phyloP scores from a whole-genome alignment of 2,888 invertebrate genomes.

The Volucella inflata region DNA sequence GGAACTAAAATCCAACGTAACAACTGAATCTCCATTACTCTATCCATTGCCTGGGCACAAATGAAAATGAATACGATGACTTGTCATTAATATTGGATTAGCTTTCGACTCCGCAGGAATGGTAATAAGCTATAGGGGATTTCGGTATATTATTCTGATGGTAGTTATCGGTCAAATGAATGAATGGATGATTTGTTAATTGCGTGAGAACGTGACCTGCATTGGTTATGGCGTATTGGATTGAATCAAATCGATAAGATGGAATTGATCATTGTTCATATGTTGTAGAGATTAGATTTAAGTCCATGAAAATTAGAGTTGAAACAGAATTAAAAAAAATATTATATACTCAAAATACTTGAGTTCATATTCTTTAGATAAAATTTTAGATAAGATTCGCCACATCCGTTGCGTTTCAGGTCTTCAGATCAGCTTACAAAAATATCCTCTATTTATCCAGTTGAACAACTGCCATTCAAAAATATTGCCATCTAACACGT shows the following conservation, averaged over 20 bases:
- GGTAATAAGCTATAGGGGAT: not conserved
- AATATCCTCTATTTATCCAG: no score
- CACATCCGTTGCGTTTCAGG: no score
- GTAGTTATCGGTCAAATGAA: constrained; percentile 16
- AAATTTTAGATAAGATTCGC: no score
- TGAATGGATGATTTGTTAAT: constrained; percentile 32
- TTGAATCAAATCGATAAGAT: not conserved
- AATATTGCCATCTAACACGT: no score
- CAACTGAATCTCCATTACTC: not conserved
- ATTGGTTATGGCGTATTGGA: not conserved
- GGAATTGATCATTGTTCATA: not conserved
- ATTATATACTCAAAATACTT: no score
- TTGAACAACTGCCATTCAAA: no score
- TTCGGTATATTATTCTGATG: not conserved
- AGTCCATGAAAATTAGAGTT: no score
- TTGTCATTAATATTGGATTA: not conserved
- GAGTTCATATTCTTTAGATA: no score
- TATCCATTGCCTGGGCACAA: no score
- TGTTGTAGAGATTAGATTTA: not conserved
- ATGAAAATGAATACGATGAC: constrained; percentile 7
- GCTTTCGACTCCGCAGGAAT: not conserved
- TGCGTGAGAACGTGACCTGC: constrained; percentile 28
- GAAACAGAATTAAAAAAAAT: no score
- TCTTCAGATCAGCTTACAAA: no score
- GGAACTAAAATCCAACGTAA: not conserved